A percentile compares a stretch with the other conserved stretches of the same genome.
Conservation (phyloP, 2,797 vertebrate genomes). For the Microctenopoma lineatum region DNA sequence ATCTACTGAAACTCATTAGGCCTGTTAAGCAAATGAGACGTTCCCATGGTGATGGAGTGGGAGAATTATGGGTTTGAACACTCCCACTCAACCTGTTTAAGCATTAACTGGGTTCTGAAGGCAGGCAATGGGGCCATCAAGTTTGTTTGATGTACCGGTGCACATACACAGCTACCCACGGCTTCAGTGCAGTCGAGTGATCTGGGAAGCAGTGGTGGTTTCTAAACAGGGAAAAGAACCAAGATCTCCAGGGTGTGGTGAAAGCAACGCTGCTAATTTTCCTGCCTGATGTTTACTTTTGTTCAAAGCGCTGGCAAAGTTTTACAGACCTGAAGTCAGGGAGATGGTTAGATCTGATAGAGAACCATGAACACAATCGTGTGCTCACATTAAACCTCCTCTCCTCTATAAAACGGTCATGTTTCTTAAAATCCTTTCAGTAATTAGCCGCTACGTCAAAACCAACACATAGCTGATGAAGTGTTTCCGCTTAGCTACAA, state of each 20-base stretch:
- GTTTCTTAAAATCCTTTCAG: constrained; percentile 3
- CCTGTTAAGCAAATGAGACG: constrained; percentile 23
- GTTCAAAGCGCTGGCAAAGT: neutral
- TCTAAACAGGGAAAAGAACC: constrained; percentile 25
- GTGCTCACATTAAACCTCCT: too few relatives aligned
- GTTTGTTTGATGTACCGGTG: constrained; percentile 66
- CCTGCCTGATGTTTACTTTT: neutral
- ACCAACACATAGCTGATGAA: neutral
- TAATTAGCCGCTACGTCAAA: neutral
- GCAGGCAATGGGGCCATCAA: constrained; percentile 41
- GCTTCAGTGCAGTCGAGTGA: constrained; percentile 20
- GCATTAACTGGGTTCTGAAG: constrained; percentile 74
- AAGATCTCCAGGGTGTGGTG: constrained; percentile 23
- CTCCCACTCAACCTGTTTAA: constrained; percentile 74
- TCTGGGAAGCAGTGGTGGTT: constrained; percentile 29
- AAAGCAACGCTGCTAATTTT: constrained; percentile 22
- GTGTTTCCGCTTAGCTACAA: constrained; percentile 1
- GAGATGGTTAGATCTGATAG: neutral
- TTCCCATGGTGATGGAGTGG: constrained; percentile 49
- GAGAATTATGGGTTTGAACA: constrained; percentile 56
- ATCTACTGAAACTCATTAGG: constrained; percentile 40
- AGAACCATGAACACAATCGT: neutral
- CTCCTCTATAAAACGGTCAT: neutral
- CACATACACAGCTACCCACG: neutral
- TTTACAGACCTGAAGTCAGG: neutral